Conservation (phyloP, 2,113 vertebrate genomes). For the Arizona elegans region DNA sequence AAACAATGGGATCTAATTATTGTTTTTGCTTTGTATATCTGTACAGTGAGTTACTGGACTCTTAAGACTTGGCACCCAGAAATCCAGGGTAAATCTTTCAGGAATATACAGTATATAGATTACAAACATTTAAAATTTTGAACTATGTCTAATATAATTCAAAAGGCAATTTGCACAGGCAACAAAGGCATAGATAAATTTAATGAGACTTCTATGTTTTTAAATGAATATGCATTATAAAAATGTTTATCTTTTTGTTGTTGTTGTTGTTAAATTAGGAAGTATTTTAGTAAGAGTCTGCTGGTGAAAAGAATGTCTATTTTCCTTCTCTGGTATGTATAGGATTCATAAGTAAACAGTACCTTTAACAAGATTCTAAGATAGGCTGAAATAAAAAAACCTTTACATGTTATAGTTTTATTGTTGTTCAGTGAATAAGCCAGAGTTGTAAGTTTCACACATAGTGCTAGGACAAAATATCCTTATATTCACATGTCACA, state of each 20-base stretch:
- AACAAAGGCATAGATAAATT: not conserved
- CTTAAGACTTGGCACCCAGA: not conserved
- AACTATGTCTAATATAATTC: not conserved
- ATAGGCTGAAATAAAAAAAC: no score
- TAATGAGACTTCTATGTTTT: no score
- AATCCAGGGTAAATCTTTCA: not conserved
- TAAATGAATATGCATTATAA: no score
- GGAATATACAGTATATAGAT: not conserved
- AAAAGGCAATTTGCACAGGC: not conserved
- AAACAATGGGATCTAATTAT: not conserved
- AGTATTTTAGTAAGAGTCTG: not conserved
- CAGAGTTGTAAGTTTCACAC: no score
- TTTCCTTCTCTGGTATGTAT: not conserved
- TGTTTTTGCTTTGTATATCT: not conserved
- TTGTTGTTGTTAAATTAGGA: not conserved
- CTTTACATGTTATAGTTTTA: no score
- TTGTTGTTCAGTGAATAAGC: no score
- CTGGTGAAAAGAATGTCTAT: not conserved
- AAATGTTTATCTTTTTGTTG: not conserved
- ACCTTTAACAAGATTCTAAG: no score
- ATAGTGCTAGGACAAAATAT: no score
- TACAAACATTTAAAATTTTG: not conserved
- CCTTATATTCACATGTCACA: no score
- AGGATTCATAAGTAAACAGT: no score
- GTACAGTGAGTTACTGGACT: not conserved